A percentile compares a stretch with the other conserved stretches of the same genome.
These are phyloP conservation scores for Heliconius himera DNA, from an alignment of 1,140 invertebrate genomes.

Conservation along the genomic window DNA sequence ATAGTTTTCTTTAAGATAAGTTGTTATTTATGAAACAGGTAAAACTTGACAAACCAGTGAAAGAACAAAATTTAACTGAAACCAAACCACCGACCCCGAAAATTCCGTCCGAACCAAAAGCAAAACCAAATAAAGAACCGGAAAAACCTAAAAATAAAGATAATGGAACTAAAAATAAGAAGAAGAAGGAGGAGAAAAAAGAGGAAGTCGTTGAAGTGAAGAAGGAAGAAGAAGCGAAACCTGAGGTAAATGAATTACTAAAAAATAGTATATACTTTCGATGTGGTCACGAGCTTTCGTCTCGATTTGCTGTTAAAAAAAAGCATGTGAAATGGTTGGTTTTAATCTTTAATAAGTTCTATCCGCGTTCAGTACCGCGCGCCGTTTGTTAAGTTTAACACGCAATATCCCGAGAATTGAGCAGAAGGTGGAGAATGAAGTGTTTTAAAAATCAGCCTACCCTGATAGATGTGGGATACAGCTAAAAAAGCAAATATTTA, in stretches of 20 bases:
- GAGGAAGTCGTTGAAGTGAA: conserved; percentile 86
- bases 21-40: conserved; percentile 26
- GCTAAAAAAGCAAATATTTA: no score
- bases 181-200: conserved; percentile 84
- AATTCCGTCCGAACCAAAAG: background rate
- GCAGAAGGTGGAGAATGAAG: no score
- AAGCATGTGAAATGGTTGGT: no score
- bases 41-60: conserved; percentile 40
- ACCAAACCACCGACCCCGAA: conserved; percentile 25
- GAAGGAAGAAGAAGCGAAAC: conserved; percentile 72
- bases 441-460: no score
- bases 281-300: no score
- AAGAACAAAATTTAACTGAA: conserved; percentile 55
- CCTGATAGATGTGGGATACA: no score
- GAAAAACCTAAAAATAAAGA: conserved; percentile 1
- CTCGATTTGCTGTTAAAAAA: no score
- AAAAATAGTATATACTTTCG: no score
- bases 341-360: no score
- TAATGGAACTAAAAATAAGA: conserved; percentile 55
- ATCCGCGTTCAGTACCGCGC: no score
- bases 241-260: conserved; percentile 48
- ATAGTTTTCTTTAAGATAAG: background rate
- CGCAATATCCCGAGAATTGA: no score
- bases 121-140: background rate
- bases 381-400: no score